These are phyloP conservation scores for Lindbergichthys nudifrons DNA, from an alignment of 2,797 vertebrate species.

Conservation along the genomic window DNA sequence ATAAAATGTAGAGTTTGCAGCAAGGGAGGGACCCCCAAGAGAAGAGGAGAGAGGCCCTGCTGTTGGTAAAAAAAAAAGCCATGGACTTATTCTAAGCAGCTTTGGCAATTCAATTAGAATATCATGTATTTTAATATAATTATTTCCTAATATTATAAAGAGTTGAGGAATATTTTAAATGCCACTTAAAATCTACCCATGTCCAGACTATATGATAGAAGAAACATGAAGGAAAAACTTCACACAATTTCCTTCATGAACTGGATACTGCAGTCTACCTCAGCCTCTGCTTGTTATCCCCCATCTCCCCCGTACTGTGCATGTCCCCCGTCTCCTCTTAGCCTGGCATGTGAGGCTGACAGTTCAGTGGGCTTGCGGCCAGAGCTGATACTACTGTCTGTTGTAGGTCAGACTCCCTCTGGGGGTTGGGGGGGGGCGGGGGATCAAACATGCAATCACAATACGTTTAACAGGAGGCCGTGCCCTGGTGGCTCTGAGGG, in stretches of 20 bases:
- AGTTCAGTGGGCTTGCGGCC: conserved; percentile 63
- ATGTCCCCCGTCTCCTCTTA: conserved; percentile 54
- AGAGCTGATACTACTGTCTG: conserved; percentile 54
- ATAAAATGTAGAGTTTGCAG: no score
- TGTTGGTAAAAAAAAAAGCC: no score
- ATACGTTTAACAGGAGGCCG: conserved; percentile 52
- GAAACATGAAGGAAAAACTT: not conserved
- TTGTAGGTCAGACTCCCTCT: conserved; percentile 57
- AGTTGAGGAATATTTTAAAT: no score
- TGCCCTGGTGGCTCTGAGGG: conserved; percentile 31
- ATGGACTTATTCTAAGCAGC: no score
- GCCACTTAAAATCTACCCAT: not conserved
- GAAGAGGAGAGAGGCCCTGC: no score
- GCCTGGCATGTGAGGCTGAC: conserved; percentile 49
- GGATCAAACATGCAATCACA: conserved; percentile 47
- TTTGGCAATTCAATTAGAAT: no score
- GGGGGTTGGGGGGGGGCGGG: conserved; percentile 4
- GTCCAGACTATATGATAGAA: not conserved
- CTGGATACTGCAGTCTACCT: conserved; percentile 31
- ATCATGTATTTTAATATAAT: no score
- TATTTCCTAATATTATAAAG: no score
- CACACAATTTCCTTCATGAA: not conserved
- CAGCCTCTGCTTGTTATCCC: conserved; percentile 55
- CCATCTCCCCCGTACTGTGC: conserved; percentile 48
- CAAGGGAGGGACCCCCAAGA: no score